These are phyloP conservation scores for Rhinopomastus cyanomelas DNA, from an alignment of 2,113 vertebrate genomes.

Conservation along the genomic window DNA sequence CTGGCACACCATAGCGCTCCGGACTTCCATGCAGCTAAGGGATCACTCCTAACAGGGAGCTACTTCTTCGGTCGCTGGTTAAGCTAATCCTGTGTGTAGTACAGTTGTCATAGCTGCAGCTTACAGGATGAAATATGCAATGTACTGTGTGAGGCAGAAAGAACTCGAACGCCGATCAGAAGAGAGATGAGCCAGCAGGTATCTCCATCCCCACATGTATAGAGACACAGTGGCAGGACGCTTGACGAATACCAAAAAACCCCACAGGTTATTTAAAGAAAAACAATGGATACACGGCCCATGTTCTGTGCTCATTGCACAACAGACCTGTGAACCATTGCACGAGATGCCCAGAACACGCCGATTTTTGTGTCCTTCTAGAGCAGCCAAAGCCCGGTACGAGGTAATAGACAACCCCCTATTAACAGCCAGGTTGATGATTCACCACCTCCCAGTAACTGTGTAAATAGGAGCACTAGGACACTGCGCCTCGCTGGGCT, in stretches of 20 bases:
- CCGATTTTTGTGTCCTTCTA: background rate
- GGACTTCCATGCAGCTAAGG: background rate
- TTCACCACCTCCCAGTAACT: constrained; percentile 60
- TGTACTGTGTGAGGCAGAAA: background rate
- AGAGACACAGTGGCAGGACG: background rate
- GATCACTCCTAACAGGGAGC: background rate
- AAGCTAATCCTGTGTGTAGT: background rate
- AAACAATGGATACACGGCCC: background rate
- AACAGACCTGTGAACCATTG: background rate
- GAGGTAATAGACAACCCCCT: constrained; percentile 28
- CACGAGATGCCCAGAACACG: background rate
- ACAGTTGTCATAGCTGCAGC: background rate
- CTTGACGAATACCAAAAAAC: background rate
- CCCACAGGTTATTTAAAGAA: background rate
- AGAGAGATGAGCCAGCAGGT: background rate
- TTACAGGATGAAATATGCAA: background rate
- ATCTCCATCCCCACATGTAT: background rate
- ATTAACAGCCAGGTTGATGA: constrained; percentile 65
- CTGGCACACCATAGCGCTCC: background rate
- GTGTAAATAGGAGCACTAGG: constrained; percentile 54
- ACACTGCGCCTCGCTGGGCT: background rate
- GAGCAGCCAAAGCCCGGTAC: background rate
- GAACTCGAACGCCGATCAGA: background rate
- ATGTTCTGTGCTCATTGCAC: background rate
- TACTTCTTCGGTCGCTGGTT: background rate